Evolutionary conservation across 2,113 vertebrate species (phyloP).

Genomic region (Strix uralensis): DNA sequence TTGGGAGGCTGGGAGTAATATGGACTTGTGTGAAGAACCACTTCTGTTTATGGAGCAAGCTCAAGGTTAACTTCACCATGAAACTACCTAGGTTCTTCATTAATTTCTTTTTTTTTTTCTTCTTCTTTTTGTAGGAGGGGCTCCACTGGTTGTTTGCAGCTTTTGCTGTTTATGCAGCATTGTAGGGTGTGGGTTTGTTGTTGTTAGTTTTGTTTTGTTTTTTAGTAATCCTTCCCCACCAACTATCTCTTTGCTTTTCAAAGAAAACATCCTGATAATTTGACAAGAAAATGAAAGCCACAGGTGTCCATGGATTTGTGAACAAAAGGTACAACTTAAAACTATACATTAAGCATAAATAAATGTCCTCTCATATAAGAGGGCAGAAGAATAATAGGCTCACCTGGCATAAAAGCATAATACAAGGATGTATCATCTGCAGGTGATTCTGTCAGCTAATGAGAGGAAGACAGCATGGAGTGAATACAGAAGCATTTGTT

Average conservation of each 20-base stretch:
- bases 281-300: not conserved
- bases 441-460: not conserved
- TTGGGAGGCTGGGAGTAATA: not conserved
- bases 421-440: not conserved
- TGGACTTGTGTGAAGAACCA: not conserved
- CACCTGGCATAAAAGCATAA: not conserved
- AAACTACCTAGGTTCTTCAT: not conserved
- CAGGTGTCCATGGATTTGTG: not conserved
- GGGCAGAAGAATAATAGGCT: not conserved
- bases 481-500: not conserved
- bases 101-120: fast-evolving
- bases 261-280: not conserved
- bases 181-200: not conserved
- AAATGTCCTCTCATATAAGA: not conserved
- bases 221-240: not conserved
- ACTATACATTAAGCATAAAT: not conserved
- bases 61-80: not conserved
- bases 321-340: not conserved
- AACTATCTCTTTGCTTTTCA: not conserved
- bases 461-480: not conserved
- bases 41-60: not conserved
- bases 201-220: not conserved
- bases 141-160: not conserved
- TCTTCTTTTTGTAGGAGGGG: fast-evolving
- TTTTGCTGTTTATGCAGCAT: not conserved